A percentile compares a stretch with the other conserved stretches of the same genome.
phyloP scores from a whole-genome alignment of 2,113 vertebrate species.

The Brachypteracias leptosomus region DNA sequence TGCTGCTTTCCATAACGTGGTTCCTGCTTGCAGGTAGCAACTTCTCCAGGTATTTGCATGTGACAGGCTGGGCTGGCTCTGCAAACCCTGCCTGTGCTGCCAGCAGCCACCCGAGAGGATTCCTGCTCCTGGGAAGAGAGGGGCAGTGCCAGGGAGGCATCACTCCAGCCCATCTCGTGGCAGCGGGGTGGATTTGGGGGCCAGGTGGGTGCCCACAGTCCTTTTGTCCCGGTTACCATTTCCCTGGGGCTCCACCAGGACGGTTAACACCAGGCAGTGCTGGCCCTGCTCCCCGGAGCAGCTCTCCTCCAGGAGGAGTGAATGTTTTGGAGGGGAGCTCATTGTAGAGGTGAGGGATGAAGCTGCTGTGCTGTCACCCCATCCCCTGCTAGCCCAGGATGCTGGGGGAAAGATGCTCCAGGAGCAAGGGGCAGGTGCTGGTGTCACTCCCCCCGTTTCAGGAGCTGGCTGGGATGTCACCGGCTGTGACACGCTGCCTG shows the following conservation, averaged over 20 bases:
- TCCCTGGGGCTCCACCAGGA: not conserved
- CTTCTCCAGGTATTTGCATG: constrained; percentile 1
- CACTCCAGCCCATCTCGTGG: not conserved
- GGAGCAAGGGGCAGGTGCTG: not conserved
- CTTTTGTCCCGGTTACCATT: accelerated
- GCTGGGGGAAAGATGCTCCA: not conserved
- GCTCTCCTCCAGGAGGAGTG: not conserved
- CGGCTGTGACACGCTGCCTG: not conserved
- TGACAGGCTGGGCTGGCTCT: not conserved
- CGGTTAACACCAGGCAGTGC: accelerated
- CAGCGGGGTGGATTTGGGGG: not conserved
- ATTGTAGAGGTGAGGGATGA: accelerated
- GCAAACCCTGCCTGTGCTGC: not conserved
- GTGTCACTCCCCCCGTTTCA: accelerated
- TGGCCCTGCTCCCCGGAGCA: not conserved
- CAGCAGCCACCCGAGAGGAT: not conserved
- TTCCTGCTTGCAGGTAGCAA: constrained; percentile 41
- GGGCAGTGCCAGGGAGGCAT: accelerated
- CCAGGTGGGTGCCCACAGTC: not conserved
- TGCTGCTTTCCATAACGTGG: constrained; percentile 39
- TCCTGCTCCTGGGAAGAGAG: not conserved
- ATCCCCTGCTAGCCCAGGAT: not conserved
- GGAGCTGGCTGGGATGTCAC: constrained; percentile 1
- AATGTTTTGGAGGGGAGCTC: not conserved
- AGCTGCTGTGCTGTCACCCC: not conserved